A percentile compares a stretch with the other conserved stretches of the same genome.
Evolutionary conservation across 2,113 vertebrate genomes (phyloP).

Genomic region (Bolborhynchus lineola): DNA sequence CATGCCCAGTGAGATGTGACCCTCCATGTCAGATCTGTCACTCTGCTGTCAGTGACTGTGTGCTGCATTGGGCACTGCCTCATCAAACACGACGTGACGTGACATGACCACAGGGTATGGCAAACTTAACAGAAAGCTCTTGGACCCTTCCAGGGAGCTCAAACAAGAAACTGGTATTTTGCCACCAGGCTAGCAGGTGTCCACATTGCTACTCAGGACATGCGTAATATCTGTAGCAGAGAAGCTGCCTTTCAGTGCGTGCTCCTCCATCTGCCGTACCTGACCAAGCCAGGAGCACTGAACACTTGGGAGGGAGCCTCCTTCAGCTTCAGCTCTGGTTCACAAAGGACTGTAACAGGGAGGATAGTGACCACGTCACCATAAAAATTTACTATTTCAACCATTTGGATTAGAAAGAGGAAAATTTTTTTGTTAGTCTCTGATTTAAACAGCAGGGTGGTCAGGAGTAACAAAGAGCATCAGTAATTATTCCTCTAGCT

Average conservation of each 20-base stretch:
- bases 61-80: neutral
- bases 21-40: accelerated
- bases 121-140: neutral
- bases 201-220: neutral
- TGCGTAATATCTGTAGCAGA: neutral
- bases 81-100: neutral
- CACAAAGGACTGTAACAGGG: neutral
- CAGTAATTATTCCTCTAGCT: neutral
- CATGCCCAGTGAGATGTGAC: neutral
- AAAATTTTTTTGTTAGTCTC: neutral
- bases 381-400: neutral
- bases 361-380: neutral
- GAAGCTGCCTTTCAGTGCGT: neutral
- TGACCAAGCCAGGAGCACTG: neutral
- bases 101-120: neutral
- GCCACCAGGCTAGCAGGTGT: neutral
- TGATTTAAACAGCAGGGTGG: neutral
- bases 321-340: neutral
- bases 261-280: neutral
- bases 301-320: neutral
- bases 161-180: neutral
- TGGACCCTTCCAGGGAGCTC: neutral
- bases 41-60: neutral
- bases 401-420: neutral
- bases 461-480: neutral